phyloP scores from a whole-genome alignment of 1,140 invertebrate genomes.

The Brachionus rotundiformis region DNA sequence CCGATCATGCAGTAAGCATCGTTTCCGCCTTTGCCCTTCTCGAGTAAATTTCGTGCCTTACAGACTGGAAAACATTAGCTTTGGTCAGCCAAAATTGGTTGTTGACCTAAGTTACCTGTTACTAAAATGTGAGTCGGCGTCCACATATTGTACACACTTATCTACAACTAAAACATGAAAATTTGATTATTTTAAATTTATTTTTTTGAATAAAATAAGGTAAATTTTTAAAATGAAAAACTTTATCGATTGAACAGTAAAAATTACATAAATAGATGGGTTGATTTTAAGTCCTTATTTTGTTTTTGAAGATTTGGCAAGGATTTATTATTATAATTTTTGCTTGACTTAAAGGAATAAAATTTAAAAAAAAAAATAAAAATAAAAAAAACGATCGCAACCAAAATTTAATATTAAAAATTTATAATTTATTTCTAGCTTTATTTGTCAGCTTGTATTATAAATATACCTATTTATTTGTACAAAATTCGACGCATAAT shows the following conservation, averaged over 20 bases:
- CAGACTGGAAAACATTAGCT: background rate
- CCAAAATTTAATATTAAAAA: slow-evolving; percentile 23
- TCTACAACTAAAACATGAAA: background rate
- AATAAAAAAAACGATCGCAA: slow-evolving; percentile 17
- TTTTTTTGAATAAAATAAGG: background rate
- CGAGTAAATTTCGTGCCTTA: slow-evolving; percentile 15
- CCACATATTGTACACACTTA: slow-evolving; percentile 33
- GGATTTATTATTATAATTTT: slow-evolving; percentile 22
- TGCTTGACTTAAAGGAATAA: slow-evolving; percentile 15
- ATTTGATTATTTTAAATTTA: no score
- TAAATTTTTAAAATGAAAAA: background rate
- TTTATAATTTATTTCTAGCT: slow-evolving; percentile 21
- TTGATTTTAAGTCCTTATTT: background rate
- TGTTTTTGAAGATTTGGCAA: background rate
- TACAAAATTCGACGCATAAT: slow-evolving; percentile 7
- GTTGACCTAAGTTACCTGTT: slow-evolving; percentile 15
- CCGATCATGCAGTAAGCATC: slow-evolving; percentile 51
- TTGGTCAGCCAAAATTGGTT: background rate
- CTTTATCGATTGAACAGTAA: slow-evolving; percentile 1
- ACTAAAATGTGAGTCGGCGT: slow-evolving; percentile 50
- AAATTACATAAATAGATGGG: background rate
- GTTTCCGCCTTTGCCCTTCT: slow-evolving; percentile 47
- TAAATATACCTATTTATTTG: slow-evolving; percentile 21
- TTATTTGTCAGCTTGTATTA: slow-evolving; percentile 14
- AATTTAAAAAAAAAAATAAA: slow-evolving; percentile 12